Base-by-base conservation (phyloP, 2,797 vertebrate genomes). In the Synanceia verrucosa region DNA sequence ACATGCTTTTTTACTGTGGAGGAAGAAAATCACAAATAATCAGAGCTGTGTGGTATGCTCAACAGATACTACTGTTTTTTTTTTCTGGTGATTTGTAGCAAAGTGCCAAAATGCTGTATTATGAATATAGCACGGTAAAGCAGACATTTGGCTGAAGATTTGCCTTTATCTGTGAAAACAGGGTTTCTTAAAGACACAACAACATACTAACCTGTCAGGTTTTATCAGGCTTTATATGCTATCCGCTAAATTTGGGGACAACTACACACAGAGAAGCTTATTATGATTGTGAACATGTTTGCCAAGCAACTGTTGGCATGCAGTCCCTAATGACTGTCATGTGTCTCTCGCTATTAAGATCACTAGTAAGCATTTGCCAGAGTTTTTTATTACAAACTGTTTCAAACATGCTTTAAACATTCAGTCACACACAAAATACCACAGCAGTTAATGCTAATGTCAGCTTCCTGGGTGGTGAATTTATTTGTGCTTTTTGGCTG, bases 11-110 rank as follows among this genome's bases (percentile, higher is more conserved):
- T 50, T 53, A 66, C 41, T 78, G 57, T 72, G 63, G 61, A 75
- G 65, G 52, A 79, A 61, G 57, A 78, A 86, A 74, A 78, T 85
- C 76, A 60, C 55, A 81, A 79, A 72, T 77, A 69, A 81, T 85
- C 70, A 70, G 57, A 75, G 53, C 70, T 76, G 46, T 56, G 31
- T 71, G 65, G 9, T 76, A 37, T 52, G 65, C 34, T 65, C 46
- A 8, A 69, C 59, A 57, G 65, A 60, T 68, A 67, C 67, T 43
- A 24, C 57, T 77, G 75, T 56, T 89, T 74, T 82, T 77, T 77
- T 56, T 89, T 74, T 82, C 52, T 63, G 36, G 23, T 59, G 28
- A 70, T 82, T 61, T 77, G 53, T 50, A 46, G 33, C 37, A n/a
- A n/a, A n/a, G n/a, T n/a, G n/a, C 44, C 46, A 24, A 19, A 64